Base-by-base conservation (phyloP, 2,113 vertebrate species). In the Paralichthys olivaceus region DNA sequence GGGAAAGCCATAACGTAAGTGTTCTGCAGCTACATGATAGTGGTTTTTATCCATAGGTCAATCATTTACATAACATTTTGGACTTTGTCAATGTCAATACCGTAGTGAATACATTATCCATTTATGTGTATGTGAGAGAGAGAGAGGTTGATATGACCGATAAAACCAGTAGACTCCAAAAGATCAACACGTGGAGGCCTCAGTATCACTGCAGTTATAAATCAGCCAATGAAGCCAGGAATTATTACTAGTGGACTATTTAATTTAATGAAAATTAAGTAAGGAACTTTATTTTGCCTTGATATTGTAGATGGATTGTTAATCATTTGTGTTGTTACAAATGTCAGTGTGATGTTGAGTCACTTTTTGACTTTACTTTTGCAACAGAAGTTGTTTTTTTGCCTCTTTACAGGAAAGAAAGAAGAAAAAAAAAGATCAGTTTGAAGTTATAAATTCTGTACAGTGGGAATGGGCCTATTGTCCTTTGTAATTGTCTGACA, bases 11-110 rank as follows among this genome's bases (percentile, higher is more conserved):
- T 25, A 0, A 32, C 25, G n/a, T 53, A 23, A 58, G 7, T 54
- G 56, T 61, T 54, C 51, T 45, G 28, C 69, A 59, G 77, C 67
- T 22, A 28, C 28, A 69, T n/a, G 6, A 51, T 15, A 3, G 20
- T 17, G 32, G n/a, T 74, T 37, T 45, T 43, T 58, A 53, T 25
- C 13, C 9, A 26, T n/a, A 17, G 12, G 19, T 69, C 19, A 32
- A 8, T 29, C 34, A 49, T 61, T 62, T 13, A 17, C 57, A 60
- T 47, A 15, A 49, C 23, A 32, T 37, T 58, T 73, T 45, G 14
- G 32, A 59, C n/a, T 75, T 37, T 40, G 59, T 40, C 28, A 32
- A 3, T 34, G 60, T 29, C 19, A 54, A 29, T 32, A 61, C 19
- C 23, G 22, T 15, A 34, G 53, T 53, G 8, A 58, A 58, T 34